Conservation (phyloP, 2,797 vertebrate genomes). For the Discoglossus pictus region DNA sequence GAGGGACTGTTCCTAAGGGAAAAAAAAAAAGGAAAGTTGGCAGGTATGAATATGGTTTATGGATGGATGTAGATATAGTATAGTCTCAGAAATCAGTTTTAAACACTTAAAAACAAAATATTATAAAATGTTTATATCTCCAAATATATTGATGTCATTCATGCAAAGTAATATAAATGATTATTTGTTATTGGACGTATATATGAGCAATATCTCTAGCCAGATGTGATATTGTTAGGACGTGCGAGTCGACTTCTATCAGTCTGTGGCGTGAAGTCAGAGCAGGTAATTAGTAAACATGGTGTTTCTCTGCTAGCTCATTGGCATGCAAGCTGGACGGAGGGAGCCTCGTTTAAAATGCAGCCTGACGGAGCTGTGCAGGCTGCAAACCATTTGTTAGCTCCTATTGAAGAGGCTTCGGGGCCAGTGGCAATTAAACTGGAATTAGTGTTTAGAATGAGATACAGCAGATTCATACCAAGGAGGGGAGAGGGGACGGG, state of each 20-base stretch:
- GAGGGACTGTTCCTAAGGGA: too few species aligned
- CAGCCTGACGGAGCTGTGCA: conserved; percentile 99
- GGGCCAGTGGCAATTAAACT: conserved; percentile 99
- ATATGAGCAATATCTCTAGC: too few species aligned
- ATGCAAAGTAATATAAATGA: too few species aligned
- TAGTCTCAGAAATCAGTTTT: too few species aligned
- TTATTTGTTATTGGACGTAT: too few species aligned
- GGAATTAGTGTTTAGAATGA: conserved; percentile 95
- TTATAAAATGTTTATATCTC: neutral
- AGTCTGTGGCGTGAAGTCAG: conserved; percentile 88
- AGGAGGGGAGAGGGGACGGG: conserved; percentile 85
- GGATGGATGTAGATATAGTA: too few species aligned
- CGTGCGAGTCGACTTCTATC: conserved; percentile 88
- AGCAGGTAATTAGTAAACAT: conserved; percentile 99
- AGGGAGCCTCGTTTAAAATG: conserved; percentile 99
- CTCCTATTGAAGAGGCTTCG: conserved; percentile 99
- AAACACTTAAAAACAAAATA: neutral
- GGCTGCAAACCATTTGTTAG: conserved; percentile 99
- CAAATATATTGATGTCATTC: neutral
- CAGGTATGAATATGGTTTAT: too few species aligned
- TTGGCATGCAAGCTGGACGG: conserved; percentile 99
- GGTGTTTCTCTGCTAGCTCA: conserved; percentile 97
- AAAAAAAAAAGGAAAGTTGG: too few species aligned
- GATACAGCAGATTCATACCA: conserved; percentile 84
- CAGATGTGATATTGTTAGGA: conserved; percentile 98